phyloP scores from a whole-genome alignment of 2,888 invertebrate genomes.

The Ferrisia virgata region DNA sequence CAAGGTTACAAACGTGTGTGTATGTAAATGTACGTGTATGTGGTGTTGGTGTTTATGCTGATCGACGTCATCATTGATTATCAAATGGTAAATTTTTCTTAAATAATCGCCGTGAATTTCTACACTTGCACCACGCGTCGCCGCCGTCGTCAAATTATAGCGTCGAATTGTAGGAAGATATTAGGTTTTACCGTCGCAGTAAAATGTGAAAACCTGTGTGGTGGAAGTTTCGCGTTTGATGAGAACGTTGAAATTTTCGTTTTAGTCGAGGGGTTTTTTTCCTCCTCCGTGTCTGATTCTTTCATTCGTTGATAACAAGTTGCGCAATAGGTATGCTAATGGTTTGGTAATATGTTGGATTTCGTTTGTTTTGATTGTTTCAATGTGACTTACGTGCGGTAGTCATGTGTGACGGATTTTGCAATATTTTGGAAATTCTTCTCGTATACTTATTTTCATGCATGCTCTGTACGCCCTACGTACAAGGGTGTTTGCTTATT shows the following conservation, averaged over 20 bases:
- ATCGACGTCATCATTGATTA: conserved; percentile 14
- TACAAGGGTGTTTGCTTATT: no score
- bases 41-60: not conserved
- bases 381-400: not conserved
- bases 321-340: conserved; percentile 25
- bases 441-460: no score
- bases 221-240: not conserved
- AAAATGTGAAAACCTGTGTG: not conserved
- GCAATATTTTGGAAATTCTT: conserved; percentile 8
- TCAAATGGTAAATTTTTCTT: not conserved
- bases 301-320: not conserved
- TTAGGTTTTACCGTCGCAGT: not conserved
- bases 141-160: not conserved
- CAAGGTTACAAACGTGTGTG: conserved; percentile 19
- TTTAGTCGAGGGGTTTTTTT: not conserved
- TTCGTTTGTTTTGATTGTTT: conserved; percentile 28
- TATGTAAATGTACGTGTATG: no score
- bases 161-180: not conserved
- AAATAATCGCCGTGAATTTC: not conserved
- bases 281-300: not conserved
- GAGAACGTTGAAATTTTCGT: not conserved
- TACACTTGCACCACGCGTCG: not conserved
- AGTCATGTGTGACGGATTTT: conserved; percentile 10
- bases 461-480: not conserved
- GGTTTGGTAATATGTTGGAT: conserved; percentile 25